Percentiles rank a stretch among this genome's conserved stretches.
These are phyloP conservation scores for Propithecus deckenii DNA, from an alignment of 2,797 vertebrate species.

Conservation along the genomic window DNA sequence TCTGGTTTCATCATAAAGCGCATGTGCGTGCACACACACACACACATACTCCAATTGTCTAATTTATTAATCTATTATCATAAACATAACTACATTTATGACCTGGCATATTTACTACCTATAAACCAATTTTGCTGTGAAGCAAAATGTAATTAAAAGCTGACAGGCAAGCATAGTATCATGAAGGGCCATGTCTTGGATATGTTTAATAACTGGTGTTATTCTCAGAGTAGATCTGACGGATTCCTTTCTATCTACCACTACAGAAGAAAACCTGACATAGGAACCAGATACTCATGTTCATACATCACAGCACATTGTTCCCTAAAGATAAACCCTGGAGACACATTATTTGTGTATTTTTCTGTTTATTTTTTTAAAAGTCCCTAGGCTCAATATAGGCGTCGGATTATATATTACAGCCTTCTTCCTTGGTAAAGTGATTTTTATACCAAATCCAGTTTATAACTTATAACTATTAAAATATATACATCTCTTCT, in stretches of 20 bases:
- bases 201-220: not conserved
- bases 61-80: not conserved
- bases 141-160: constrained; percentile 1
- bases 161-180: not conserved
- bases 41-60: not conserved
- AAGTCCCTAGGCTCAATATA: not conserved
- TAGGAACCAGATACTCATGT: not conserved
- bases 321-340: not conserved
- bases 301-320: not conserved
- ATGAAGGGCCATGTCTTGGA: not conserved
- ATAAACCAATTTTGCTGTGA: not conserved
- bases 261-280: not conserved
- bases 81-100: not conserved
- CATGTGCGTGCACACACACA: not conserved
- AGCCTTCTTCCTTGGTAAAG: not conserved
- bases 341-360: not conserved
- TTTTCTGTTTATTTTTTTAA: not conserved
- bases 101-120: not conserved
- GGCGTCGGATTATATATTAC: not conserved
- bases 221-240: not conserved
- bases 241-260: not conserved
- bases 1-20: not conserved
- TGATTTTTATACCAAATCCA: constrained; percentile 36
- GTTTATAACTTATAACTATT: not conserved
- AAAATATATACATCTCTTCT: constrained; percentile 13